Evolutionary conservation across 2,888 invertebrate species (phyloP).

Genomic region (Campaea margaritaria): DNA sequence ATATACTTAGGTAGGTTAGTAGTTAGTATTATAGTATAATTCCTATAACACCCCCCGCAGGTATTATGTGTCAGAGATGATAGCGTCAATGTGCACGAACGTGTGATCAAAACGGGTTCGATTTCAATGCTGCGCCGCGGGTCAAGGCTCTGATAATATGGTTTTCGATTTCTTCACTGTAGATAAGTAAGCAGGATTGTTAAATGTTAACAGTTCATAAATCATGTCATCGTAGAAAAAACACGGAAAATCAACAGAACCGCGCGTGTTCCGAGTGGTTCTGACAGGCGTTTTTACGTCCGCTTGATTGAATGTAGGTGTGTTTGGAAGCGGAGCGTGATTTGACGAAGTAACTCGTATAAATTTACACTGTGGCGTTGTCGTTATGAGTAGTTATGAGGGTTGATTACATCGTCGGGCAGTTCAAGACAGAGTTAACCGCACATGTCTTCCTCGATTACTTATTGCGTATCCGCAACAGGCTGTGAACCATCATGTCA

Average conservation of each 20-base stretch:
- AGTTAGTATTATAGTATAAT: neutral
- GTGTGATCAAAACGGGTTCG: constrained; percentile 66
- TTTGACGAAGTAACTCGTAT: neutral
- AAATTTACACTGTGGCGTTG: no score
- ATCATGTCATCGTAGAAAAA: constrained; percentile 29
- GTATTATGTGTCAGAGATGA: constrained; percentile 32
- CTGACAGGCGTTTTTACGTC: constrained; percentile 21
- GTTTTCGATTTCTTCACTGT: constrained; percentile 38
- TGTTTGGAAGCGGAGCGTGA: constrained; percentile 6
- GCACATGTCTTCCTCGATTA: neutral
- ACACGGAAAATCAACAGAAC: constrained; percentile 21
- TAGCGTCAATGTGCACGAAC: constrained; percentile 42
- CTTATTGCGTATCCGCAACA: constrained; percentile 20
- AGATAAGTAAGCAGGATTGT: constrained; percentile 33
- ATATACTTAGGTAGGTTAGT: neutral
- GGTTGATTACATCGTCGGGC: constrained; percentile 2
- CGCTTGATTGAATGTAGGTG: constrained; percentile 17
- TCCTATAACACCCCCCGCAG: constrained; percentile 5
- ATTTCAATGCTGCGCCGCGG: constrained; percentile 49
- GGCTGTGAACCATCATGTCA: constrained; percentile 15
- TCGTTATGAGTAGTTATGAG: neutral
- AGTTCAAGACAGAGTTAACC: neutral
- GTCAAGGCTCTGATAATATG: constrained; percentile 56
- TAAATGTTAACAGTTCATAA: constrained; percentile 18
- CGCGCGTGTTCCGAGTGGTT: constrained; percentile 4